Percentiles rank a stretch among this genome's conserved stretches.
phyloP scores from a whole-genome alignment of 2,888 invertebrate genomes.

The Nowickia ferox region DNA sequence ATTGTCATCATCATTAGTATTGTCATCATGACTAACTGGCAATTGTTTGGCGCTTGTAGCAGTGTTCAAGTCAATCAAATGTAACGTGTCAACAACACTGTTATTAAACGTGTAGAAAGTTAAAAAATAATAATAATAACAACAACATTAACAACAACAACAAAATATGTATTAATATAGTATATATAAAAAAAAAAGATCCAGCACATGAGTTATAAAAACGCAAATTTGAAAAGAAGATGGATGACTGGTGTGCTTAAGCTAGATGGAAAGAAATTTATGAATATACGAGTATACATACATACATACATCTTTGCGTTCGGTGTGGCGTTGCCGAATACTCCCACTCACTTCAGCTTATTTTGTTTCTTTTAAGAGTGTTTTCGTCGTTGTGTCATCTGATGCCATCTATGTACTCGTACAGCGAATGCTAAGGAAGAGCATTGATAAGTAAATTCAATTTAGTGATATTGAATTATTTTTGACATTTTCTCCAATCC shows the following conservation, averaged over 20 bases:
- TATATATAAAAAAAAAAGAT: background rate
- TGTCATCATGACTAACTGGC: constrained; percentile 29
- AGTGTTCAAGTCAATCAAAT: constrained; percentile 68
- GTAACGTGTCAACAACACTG: constrained; percentile 69
- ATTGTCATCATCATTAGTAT: constrained; percentile 30
- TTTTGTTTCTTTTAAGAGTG: constrained; percentile 29
- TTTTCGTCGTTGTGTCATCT: constrained; percentile 38
- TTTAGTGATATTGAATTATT: constrained; percentile 61
- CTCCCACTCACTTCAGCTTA: background rate
- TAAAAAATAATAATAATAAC: background rate
- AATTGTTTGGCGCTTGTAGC: constrained; percentile 53
- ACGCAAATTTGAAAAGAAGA: constrained; percentile 35
- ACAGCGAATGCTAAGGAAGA: constrained; percentile 23
- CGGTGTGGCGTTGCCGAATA: background rate
- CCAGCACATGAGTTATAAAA: constrained; percentile 43
- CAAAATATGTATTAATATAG: background rate
- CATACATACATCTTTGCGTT: background rate
- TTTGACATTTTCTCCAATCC: constrained; percentile 61
- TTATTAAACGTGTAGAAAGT: constrained; percentile 64
- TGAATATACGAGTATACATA: background rate
- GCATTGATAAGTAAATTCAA: constrained; percentile 61
- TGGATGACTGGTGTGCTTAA: too few relatives aligned
- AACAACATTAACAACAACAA: constrained; percentile 1
- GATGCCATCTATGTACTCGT: constrained; percentile 14
- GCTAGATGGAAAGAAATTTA: background rate